Conservation (phyloP, 1,140 invertebrate genomes). For the Sminthurinus signatus region DNA sequence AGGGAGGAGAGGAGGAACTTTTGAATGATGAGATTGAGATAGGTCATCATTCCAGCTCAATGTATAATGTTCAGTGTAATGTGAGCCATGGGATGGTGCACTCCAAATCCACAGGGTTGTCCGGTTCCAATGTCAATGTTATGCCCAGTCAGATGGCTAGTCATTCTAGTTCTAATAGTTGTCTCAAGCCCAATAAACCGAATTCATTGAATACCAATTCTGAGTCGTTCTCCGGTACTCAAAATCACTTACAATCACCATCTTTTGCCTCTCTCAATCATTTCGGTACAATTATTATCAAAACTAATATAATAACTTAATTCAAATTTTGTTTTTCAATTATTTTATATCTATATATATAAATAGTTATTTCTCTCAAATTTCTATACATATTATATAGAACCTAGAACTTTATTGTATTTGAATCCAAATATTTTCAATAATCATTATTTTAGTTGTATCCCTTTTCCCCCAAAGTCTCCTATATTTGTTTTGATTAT, state of each 20-base stretch:
- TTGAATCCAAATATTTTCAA: no score
- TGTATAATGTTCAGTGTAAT: slow-evolving; percentile 9
- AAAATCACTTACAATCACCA: slow-evolving; percentile 31
- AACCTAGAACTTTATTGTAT: no score
- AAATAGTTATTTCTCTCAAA: no score
- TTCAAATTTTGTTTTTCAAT: no score
- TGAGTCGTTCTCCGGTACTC: slow-evolving; percentile 31
- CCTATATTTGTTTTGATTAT: background rate
- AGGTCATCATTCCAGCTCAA: slow-evolving; percentile 16
- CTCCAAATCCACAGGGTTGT: slow-evolving; percentile 5
- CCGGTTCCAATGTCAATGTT: no score
- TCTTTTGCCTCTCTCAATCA: slow-evolving; percentile 37
- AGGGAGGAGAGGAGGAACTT: background rate
- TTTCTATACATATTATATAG: no score
- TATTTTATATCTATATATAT: no score
- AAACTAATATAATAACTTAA: no score
- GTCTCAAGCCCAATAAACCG: background rate
- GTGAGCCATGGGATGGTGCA: background rate
- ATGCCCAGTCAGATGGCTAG: no score
- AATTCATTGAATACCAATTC: slow-evolving; percentile 10
- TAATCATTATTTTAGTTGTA: no score
- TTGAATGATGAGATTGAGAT: no score
- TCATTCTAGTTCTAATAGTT: background rate
- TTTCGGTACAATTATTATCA: slow-evolving; percentile 31
- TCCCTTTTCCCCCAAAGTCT: no score